A percentile compares a stretch with the other conserved stretches of the same genome.
Evolutionary conservation across 1,140 invertebrate genomes (phyloP).

Genomic region (Asobara japonica): DNA sequence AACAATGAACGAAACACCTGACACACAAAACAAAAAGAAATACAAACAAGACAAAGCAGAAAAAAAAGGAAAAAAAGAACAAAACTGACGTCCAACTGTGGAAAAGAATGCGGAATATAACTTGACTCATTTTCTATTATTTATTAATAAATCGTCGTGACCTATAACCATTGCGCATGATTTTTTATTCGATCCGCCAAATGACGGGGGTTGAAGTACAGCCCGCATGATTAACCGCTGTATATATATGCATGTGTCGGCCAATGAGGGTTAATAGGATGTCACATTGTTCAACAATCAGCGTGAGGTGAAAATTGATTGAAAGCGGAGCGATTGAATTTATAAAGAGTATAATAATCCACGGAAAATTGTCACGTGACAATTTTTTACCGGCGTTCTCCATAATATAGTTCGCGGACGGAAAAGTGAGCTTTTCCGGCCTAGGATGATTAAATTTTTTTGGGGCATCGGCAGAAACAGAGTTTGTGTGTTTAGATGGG

Average conservation of each 20-base stretch:
- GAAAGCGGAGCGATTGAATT: not conserved
- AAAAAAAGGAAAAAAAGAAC: not conserved
- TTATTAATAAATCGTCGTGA: constrained; percentile 24
- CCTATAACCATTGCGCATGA: constrained; percentile 30
- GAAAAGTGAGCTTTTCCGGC: no score
- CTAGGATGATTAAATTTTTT: no score
- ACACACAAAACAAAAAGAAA: not conserved
- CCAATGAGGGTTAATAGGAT: not conserved
- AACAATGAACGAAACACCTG: not conserved
- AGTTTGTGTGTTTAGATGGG: no score
- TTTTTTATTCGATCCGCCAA: constrained; percentile 21
- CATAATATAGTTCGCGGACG: no score
- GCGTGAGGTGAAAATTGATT: not conserved
- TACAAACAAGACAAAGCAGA: not conserved
- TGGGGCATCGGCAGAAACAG: no score
- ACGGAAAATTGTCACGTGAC: no score
- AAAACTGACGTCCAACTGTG: not conserved
- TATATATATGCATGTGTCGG: not conserved
- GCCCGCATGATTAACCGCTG: constrained; percentile 8
- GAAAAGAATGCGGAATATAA: constrained; percentile 11
- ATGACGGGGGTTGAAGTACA: constrained; percentile 8
- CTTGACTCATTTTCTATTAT: constrained; percentile 21
- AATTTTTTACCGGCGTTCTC: no score
- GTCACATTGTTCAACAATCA: not conserved
- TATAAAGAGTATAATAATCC: not conserved